Percentiles rank a stretch among this genome's conserved stretches.
phyloP scores from a whole-genome alignment of 37 sponge, comb jelly and placozoan genomes.

The Aplysina aerophoba region DNA sequence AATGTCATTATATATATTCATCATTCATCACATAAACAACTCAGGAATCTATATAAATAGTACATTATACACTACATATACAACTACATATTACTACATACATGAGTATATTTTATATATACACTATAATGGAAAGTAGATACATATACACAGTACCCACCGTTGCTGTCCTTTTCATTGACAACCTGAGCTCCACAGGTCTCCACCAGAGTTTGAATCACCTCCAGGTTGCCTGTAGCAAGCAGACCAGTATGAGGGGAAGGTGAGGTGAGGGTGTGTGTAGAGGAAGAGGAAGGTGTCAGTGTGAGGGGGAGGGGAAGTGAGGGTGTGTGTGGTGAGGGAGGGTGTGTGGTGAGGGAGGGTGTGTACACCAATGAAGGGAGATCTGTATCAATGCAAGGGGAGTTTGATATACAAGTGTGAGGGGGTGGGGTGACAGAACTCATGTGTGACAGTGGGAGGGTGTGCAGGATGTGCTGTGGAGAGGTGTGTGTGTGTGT shows the following conservation, averaged over 20 bases:
- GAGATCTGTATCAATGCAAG: background rate
- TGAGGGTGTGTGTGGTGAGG: no score
- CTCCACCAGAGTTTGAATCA: conserved; percentile 69
- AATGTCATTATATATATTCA: background rate
- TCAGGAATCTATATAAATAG: background rate
- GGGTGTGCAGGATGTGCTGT: no score
- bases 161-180: conserved; percentile 49
- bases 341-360: no score
- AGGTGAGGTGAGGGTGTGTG: no score
- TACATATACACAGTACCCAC: background rate
- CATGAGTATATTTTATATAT: no score
- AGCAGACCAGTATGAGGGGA: no score
- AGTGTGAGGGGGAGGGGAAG: background rate
- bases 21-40: background rate
- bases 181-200: conserved; percentile 63
- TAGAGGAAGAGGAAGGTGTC: background rate
- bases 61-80: background rate
- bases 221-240: conserved; percentile 59
- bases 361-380: no score
- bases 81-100: no score
- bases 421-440: no score
- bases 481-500: no score
- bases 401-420: background rate
- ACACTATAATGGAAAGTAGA: no score
- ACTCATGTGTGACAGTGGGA: background rate